Base-by-base conservation (phyloP, 2,888 invertebrate genomes). In the Pollenia labialis region DNA sequence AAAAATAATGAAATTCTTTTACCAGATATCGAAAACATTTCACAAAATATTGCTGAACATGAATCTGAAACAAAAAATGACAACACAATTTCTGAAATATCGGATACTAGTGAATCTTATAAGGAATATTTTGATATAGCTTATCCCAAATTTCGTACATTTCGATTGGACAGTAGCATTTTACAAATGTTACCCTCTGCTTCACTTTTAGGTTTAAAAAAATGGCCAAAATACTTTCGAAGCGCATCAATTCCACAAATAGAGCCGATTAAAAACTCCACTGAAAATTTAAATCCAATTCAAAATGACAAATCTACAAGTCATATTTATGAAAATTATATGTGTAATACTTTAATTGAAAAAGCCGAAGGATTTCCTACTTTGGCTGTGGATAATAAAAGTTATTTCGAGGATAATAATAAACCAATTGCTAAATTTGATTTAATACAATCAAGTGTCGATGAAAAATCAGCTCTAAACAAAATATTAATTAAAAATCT, bases 151-250 rank as follows among this genome's bases (percentile, higher is more conserved):
- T 11, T 56, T 1, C 64, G 69, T 1, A 72, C n/a, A 10, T 54
- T 81, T 42, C 46, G 66, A 32, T 18, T 81, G 16, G 72, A 74
- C n/a, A 54, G n/a, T 6, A 81, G 42, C 16, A 56, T 81, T 9
- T 48, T 81, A 56, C 48, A 72, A 18, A 6, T 54, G 9, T 18
- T 81, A 18, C 64, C 64, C 1, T 40, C 81, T 6, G 6, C 66
- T 46, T 48, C 42, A 48, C 46, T 81, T 74, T 66, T 81, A 23
- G 64, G 14, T 12, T 66, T 82, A 11, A 82, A 82, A 42, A 82
- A 82, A 71, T 82, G 76, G 76, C 69, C 75, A 18, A 82, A 82
- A 62, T 71, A 32, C 1, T 82, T 16, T 54, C 75, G 76, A 71
- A 14, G 7, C 7, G 32, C 48, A 11, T 9, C 50, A 8, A 14